phyloP scores from a whole-genome alignment of 30 jellyfish, hydroid and myxozoan genomes.

The Clytia hemisphaerica region DNA sequence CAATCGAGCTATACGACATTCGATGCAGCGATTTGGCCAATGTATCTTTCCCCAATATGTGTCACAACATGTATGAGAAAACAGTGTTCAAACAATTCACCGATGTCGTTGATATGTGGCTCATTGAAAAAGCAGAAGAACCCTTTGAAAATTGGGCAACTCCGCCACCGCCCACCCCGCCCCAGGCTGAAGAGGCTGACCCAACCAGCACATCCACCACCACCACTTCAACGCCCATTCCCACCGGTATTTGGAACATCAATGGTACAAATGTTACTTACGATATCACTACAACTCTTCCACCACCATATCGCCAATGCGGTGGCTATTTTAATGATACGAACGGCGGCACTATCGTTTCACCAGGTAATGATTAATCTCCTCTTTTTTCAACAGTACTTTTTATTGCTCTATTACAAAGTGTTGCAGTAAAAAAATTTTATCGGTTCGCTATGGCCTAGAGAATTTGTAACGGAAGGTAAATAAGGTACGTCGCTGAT shows the following conservation, averaged over 20 bases:
- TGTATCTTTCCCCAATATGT: slow-evolving; percentile 68
- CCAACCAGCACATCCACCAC: too few species aligned
- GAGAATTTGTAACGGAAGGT: too few species aligned
- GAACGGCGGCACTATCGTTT: too few species aligned
- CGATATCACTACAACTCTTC: neutral
- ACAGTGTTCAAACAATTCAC: slow-evolving; percentile 15
- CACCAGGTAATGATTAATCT: too few species aligned
- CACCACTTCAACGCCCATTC: too few species aligned
- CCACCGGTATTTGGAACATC: too few species aligned
- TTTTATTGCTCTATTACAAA: too few species aligned
- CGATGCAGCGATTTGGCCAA: slow-evolving; percentile 79
- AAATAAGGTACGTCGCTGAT: too few species aligned
- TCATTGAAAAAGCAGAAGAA: slow-evolving; percentile 41
- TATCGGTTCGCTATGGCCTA: too few species aligned
- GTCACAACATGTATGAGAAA: slow-evolving; percentile 44
- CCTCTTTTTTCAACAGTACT: too few species aligned
- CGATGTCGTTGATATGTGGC: slow-evolving; percentile 42
- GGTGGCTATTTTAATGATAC: neutral
- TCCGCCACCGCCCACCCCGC: slow-evolving; percentile 11
- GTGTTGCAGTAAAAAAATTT: too few species aligned
- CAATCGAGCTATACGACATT: slow-evolving; percentile 83
- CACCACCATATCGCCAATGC: neutral
- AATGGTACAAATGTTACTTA: slow-evolving; percentile 15
- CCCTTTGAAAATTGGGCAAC: slow-evolving; percentile 38
- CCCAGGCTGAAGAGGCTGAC: neutral